Conservation (phyloP, 2,888 invertebrate genomes). For the Ptilodon capucinus region DNA sequence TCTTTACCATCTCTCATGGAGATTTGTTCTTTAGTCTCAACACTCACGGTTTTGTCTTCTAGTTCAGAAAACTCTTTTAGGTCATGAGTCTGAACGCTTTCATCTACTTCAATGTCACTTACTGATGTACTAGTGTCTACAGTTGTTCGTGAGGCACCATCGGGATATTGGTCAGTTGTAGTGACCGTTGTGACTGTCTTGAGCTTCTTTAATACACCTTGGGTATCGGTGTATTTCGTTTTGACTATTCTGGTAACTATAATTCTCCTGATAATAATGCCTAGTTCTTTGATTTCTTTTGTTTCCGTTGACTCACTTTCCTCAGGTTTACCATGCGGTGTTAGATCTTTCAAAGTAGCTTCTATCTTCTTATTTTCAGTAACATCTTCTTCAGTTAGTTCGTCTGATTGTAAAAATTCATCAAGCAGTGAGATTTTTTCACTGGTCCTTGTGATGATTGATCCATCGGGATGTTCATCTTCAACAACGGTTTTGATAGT, state of each 20-base stretch:
- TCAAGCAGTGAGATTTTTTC: slow-evolving; percentile 64
- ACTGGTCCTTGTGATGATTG: slow-evolving; percentile 60
- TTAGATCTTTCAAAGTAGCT: slow-evolving; percentile 27
- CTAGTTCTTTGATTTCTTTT: slow-evolving; percentile 39
- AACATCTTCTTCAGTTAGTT: slow-evolving; percentile 9
- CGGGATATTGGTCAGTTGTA: slow-evolving; percentile 57
- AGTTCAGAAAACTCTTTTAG: slow-evolving; percentile 46
- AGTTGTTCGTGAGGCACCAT: slow-evolving; percentile 56
- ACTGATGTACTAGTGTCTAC: slow-evolving; percentile 63
- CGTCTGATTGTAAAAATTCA: slow-evolving; percentile 33
- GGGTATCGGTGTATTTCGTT: slow-evolving; percentile 40
- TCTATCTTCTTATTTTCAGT: slow-evolving; percentile 26
- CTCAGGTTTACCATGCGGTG: slow-evolving; percentile 35
- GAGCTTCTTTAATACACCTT: slow-evolving; percentile 41
- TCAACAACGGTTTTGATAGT: slow-evolving; percentile 58
- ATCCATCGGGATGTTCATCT: slow-evolving; percentile 70
- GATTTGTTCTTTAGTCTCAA: slow-evolving; percentile 55
- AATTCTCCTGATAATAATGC: slow-evolving; percentile 32
- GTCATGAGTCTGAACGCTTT: slow-evolving; percentile 32
- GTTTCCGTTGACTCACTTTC: slow-evolving; percentile 29
- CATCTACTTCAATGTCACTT: slow-evolving; percentile 52
- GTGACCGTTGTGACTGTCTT: slow-evolving; percentile 53
- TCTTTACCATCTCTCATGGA: slow-evolving; percentile 51
- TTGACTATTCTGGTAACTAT: slow-evolving; percentile 38
- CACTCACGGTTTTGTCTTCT: slow-evolving; percentile 55